A percentile compares a stretch with the other conserved stretches of the same genome.
phyloP scores from a whole-genome alignment of 2,113 vertebrate genomes.

The Oostethus manadensis region DNA sequence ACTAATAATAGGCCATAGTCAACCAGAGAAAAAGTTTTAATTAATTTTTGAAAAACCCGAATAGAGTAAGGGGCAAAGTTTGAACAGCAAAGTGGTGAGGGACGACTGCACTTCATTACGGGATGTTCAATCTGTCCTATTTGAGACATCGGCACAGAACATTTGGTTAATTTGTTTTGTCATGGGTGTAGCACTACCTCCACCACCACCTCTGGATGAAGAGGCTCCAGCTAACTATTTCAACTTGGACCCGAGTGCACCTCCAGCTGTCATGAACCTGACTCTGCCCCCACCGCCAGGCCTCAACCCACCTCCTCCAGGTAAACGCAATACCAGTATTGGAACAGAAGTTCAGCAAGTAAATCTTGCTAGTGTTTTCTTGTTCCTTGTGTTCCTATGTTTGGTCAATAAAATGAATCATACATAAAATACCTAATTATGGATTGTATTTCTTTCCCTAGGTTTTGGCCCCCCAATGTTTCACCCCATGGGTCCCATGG shows the following conservation, averaged over 20 bases:
- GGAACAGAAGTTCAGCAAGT: background rate
- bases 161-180: background rate
- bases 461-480: slow-evolving; percentile 85
- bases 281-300: slow-evolving; percentile 86
- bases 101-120: too few relatives aligned
- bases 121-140: background rate
- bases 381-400: background rate
- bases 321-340: slow-evolving; percentile 56
- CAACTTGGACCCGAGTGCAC: slow-evolving; percentile 83
- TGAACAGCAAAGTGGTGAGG: too few relatives aligned
- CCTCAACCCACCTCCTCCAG: slow-evolving; percentile 86
- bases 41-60: too few relatives aligned
- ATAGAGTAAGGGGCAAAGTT: too few relatives aligned
- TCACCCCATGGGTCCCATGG: slow-evolving; percentile 83
- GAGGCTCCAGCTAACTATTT: slow-evolving; percentile 91
- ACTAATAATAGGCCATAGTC: too few relatives aligned
- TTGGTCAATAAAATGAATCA: background rate
- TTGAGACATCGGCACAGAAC: background rate
- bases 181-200: slow-evolving; percentile 78
- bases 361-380: background rate
- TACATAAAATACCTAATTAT: background rate
- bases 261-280: slow-evolving; percentile 87
- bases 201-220: slow-evolving; percentile 86
- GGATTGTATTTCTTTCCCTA: slow-evolving; percentile 43
- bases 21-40: too few relatives aligned